Conservation (phyloP, 2,113 vertebrate genomes). For the Casuarius casuarius region DNA sequence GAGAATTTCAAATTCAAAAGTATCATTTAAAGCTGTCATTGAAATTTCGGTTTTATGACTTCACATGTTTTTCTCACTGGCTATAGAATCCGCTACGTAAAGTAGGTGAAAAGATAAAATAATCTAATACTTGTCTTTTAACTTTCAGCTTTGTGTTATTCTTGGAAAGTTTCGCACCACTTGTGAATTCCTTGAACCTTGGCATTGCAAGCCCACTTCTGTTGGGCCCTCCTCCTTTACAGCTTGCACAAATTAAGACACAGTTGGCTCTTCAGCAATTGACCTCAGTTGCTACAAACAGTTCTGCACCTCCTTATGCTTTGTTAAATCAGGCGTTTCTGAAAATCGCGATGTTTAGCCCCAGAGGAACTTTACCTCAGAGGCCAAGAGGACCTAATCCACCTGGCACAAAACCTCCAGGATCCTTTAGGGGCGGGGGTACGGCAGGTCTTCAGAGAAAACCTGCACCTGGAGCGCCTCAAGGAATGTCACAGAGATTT, state of each 20-base stretch:
- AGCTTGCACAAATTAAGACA: conserved; percentile 89
- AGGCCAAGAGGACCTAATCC: conserved; percentile 77
- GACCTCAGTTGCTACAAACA: conserved; percentile 74
- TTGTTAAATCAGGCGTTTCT: conserved; percentile 81
- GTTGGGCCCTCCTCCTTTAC: conserved; percentile 87
- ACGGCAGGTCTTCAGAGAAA: conserved; percentile 72
- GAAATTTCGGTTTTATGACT: not conserved
- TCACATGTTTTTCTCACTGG: conserved; percentile 43
- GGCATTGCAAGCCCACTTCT: conserved; percentile 84
- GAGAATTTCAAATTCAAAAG: not conserved
- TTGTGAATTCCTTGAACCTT: conserved; percentile 87
- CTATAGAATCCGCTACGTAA: conserved; percentile 67
- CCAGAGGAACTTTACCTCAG: conserved; percentile 83
- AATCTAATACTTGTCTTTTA: conserved; percentile 92
- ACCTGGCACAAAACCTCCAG: conserved; percentile 74
- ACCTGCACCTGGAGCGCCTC: conserved; percentile 71
- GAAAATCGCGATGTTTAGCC: conserved; percentile 90
- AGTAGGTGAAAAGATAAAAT: conserved; percentile 71
- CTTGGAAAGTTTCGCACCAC: conserved; percentile 88
- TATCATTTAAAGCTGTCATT: not conserved
- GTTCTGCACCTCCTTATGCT: conserved; percentile 77
- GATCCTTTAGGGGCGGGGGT: conserved; percentile 75
- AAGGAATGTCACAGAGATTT: conserved; percentile 70
- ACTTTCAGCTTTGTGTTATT: conserved; percentile 94
- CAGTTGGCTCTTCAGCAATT: conserved; percentile 86